These are phyloP conservation scores for Bradypodion pumilum DNA, from an alignment of 2,797 vertebrate species.

Conservation along the genomic window DNA sequence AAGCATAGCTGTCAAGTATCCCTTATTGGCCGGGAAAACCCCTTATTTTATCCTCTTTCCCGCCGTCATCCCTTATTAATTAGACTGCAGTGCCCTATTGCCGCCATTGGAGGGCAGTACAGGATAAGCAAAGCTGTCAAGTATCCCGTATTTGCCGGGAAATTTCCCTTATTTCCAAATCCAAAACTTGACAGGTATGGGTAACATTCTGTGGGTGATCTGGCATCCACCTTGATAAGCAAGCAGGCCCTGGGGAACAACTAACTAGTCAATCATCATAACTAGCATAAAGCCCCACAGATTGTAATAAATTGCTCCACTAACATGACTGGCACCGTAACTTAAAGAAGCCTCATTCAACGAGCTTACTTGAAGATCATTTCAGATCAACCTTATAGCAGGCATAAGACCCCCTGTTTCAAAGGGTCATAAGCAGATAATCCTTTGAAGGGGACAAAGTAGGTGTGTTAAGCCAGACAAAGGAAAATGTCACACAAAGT, in stretches of 20 bases:
- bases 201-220: slow-evolving; percentile 33
- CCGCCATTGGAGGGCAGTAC: too few species aligned
- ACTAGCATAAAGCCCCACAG: slow-evolving; percentile 32
- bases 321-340: slow-evolving; percentile 50
- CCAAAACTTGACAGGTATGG: too few species aligned
- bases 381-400: not conserved
- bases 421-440: not conserved
- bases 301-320: slow-evolving; percentile 17
- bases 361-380: too few species aligned
- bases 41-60: too few species aligned
- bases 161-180: too few species aligned
- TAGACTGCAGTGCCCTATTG: too few species aligned
- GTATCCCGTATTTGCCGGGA: too few species aligned
- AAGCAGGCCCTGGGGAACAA: slow-evolving; percentile 41
- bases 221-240: slow-evolving; percentile 52
- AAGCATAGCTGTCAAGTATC: too few species aligned
- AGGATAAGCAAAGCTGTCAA: too few species aligned
- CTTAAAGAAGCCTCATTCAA: slow-evolving; percentile 30
- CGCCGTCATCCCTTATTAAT: too few species aligned
- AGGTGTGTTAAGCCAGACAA: not conserved
- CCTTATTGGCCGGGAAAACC: too few species aligned
- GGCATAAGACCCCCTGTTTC: not conserved
- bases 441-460: not conserved
- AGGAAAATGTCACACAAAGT: not conserved
- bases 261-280: slow-evolving; percentile 41